These are phyloP conservation scores for Crocidura indochinensis DNA, from an alignment of 2,797 vertebrate genomes.

Conservation along the genomic window DNA sequence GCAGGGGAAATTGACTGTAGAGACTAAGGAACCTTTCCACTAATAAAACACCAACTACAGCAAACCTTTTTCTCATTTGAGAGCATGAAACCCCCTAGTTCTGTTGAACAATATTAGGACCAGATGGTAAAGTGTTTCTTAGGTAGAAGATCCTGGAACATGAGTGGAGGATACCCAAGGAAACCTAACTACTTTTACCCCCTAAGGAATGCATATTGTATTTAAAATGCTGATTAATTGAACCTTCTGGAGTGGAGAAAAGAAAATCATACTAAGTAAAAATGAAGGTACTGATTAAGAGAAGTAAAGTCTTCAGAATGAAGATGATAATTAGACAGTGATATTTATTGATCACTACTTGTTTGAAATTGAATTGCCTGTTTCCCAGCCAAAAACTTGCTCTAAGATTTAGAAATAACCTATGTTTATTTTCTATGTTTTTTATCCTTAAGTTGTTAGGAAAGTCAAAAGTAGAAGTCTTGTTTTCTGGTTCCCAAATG, in stretches of 20 bases:
- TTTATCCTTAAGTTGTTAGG: conserved; percentile 51
- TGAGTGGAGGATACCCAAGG: conserved; percentile 58
- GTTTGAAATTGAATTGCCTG: neutral
- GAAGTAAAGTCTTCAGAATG: conserved; percentile 41
- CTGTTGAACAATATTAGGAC: conserved; percentile 32
- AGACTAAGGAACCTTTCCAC: conserved; percentile 46
- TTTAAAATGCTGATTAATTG: conserved; percentile 52
- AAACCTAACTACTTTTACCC: conserved; percentile 1
- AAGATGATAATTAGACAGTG: neutral
- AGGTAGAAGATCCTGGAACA: conserved; percentile 57
- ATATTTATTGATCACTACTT: conserved; percentile 35
- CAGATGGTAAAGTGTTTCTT: conserved; percentile 57
- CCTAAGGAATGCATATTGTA: conserved; percentile 28
- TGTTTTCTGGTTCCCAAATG: conserved; percentile 67
- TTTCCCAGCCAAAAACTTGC: conserved; percentile 43
- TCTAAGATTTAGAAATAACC: conserved; percentile 56
- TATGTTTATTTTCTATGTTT: conserved; percentile 70
- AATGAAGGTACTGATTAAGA: conserved; percentile 49
- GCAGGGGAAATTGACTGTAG: neutral
- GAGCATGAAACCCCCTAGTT: conserved; percentile 33
- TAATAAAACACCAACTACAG: conserved; percentile 28
- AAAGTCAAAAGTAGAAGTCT: conserved; percentile 60
- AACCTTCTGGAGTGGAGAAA: conserved; percentile 15
- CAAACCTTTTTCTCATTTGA: conserved; percentile 53
- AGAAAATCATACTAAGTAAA: conserved; percentile 20